Evolutionary conservation across 2,888 invertebrate genomes (phyloP).

Genomic region (Leucozona laternaria): DNA sequence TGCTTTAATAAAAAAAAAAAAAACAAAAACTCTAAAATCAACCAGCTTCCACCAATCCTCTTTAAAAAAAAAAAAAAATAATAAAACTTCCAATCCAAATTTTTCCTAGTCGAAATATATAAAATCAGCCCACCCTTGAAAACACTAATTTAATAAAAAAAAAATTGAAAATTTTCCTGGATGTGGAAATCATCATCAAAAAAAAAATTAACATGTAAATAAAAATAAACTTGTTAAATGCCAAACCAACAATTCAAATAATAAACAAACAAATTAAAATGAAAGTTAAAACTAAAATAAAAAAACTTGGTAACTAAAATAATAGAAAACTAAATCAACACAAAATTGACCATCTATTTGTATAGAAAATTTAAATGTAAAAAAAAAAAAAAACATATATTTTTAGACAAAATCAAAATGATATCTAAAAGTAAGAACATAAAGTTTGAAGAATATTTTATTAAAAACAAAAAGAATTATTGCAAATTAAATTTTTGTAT

Average conservation of each 20-base stretch:
- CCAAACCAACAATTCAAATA: constrained; percentile 55
- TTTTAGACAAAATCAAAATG: constrained; percentile 70
- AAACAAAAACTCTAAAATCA: constrained; percentile 34
- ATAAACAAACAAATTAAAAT: constrained; percentile 24
- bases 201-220: constrained; percentile 56
- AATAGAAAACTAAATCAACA: constrained; percentile 54
- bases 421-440: constrained; percentile 44
- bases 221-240: constrained; percentile 46
- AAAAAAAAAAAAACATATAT: constrained; percentile 69
- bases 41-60: constrained; percentile 54
- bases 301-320: constrained; percentile 62
- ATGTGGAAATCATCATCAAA: constrained; percentile 48
- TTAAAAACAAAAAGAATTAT: constrained; percentile 16
- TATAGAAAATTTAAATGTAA: constrained; percentile 63
- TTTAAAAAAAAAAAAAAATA: neutral
- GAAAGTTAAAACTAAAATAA: neutral
- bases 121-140: constrained; percentile 57
- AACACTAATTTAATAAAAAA: constrained; percentile 36
- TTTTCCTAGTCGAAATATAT: constrained; percentile 13
- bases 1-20: constrained; percentile 22
- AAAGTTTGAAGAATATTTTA: constrained; percentile 21
- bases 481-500: constrained; percentile 26
- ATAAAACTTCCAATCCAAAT: neutral
- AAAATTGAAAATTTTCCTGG: constrained; percentile 44
- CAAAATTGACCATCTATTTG: constrained; percentile 74